Evolutionary conservation across 2,113 vertebrate genomes (phyloP).

Genomic region (Serinus canaria): DNA sequence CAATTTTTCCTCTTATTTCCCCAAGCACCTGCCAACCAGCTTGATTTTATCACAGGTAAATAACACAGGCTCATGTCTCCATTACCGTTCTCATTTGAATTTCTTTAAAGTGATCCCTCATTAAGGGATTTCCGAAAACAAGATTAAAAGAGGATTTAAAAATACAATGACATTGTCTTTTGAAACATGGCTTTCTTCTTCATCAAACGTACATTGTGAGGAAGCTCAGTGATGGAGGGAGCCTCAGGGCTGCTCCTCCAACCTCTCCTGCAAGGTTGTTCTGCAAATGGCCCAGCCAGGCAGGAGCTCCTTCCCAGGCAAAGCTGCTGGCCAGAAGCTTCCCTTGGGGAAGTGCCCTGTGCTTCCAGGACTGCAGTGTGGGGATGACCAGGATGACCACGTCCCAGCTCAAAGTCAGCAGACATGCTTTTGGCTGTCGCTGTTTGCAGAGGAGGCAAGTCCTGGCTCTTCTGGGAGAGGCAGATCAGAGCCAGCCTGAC

Average conservation of each 20-base stretch:
- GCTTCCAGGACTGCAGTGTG: neutral
- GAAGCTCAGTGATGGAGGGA: neutral
- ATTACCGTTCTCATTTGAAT: neutral
- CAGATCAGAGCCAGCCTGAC: neutral
- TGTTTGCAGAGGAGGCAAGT: neutral
- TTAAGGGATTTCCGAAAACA: neutral
- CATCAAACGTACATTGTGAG: neutral
- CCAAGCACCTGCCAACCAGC: neutral
- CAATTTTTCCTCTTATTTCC: neutral
- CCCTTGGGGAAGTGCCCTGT: neutral
- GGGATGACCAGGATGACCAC: neutral
- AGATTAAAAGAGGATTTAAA: neutral
- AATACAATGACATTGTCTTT: neutral
- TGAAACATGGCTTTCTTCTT: neutral
- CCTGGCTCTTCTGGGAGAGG: neutral
- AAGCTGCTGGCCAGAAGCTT: neutral
- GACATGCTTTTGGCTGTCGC: neutral
- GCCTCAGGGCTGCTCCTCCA: neutral
- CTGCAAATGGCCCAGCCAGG: neutral
- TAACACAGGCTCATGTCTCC: neutral
- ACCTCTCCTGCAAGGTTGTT: fast-evolving
- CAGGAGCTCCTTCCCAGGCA: neutral
- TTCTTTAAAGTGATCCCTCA: neutral
- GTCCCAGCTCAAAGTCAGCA: neutral
- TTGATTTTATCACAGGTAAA: neutral